Conservation (phyloP, 2,888 invertebrate species). For the Quadroppia sp. region DNA sequence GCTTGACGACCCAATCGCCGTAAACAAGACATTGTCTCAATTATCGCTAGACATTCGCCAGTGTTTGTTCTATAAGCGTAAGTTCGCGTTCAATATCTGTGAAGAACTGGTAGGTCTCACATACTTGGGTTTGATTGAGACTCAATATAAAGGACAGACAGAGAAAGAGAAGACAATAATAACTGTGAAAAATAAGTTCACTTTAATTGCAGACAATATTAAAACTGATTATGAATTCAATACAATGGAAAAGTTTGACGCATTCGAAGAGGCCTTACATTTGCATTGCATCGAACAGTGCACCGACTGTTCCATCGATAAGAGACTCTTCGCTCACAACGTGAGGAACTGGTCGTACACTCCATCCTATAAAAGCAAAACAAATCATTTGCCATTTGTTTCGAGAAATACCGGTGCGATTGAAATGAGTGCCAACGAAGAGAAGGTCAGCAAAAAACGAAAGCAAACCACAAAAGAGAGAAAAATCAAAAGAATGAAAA, state of each 20-base stretch:
- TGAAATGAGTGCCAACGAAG: not conserved
- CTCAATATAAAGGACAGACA: constrained; percentile 14
- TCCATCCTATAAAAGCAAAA: constrained; percentile 3
- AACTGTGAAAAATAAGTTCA: constrained; percentile 5
- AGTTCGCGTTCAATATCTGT: constrained; percentile 61
- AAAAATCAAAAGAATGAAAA: not conserved
- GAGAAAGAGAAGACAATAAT: constrained; percentile 32
- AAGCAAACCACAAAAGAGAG: constrained; percentile 24
- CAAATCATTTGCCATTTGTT: not conserved
- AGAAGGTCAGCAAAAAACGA: not conserved
- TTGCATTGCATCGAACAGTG: constrained; percentile 35
- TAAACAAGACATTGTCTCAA: constrained; percentile 62
- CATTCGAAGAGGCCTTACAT: constrained; percentile 25
- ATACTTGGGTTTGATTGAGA: constrained; percentile 60
- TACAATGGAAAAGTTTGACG: constrained; percentile 25
- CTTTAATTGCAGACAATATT: constrained; percentile 8
- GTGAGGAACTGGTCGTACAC: constrained; percentile 49
- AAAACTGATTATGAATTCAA: constrained; percentile 33
- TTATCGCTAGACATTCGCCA: constrained; percentile 58
- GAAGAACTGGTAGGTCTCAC: constrained; percentile 61
- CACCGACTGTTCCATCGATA: constrained; percentile 58
- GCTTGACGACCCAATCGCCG: constrained; percentile 64
- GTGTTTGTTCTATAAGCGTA: constrained; percentile 58
- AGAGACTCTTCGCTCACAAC: constrained; percentile 61
- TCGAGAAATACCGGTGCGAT: not conserved